These are phyloP conservation scores for Lasioglossum albipes DNA, from an alignment of 1,140 invertebrate genomes.

Conservation along the genomic window DNA sequence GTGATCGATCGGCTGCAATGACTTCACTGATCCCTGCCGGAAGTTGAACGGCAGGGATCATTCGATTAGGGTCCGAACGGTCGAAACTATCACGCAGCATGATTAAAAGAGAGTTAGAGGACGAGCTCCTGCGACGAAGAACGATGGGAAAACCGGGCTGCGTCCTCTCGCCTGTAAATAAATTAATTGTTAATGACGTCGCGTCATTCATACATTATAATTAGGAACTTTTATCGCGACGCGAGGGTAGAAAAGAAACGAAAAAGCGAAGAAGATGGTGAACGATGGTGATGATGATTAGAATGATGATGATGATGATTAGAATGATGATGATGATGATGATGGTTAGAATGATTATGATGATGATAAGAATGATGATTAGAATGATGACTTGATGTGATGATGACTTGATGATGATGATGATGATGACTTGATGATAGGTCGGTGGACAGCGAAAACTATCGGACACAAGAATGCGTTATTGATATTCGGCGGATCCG, in stretches of 20 bases:
- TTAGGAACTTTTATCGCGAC: neutral
- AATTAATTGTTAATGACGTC: constrained; percentile 9
- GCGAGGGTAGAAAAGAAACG: neutral
- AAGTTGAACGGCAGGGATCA: no score
- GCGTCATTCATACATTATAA: neutral
- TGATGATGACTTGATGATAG: neutral
- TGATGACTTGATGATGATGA: neutral
- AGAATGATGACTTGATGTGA: neutral
- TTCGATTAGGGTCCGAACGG: neutral
- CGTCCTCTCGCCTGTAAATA: neutral
- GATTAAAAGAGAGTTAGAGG: neutral
- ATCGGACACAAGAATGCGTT: neutral
- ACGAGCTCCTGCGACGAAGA: no score
- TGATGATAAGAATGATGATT: no score
- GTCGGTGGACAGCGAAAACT: neutral
- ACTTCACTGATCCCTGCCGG: neutral
- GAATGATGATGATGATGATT: no score
- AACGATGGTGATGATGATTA: neutral
- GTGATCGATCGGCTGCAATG: neutral
- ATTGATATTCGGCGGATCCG: neutral
- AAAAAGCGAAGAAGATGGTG: neutral
- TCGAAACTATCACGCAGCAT: neutral
- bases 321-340: no score
- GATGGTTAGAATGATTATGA: no score
- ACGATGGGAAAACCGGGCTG: neutral